Evolutionary conservation across 2,113 vertebrate species (phyloP).

Genomic region (Dermatemys mawii): DNA sequence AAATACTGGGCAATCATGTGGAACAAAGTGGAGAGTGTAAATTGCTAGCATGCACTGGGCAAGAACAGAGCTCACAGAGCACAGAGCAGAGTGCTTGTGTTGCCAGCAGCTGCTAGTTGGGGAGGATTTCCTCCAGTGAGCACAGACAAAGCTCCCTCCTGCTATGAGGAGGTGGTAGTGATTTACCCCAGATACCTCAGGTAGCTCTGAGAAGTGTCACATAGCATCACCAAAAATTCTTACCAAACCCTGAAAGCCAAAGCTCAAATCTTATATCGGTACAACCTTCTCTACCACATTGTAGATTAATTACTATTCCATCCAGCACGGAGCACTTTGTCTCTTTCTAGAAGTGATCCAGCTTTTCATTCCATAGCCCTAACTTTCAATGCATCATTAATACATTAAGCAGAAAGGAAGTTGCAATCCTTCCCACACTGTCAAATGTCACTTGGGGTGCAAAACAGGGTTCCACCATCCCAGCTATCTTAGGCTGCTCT

Average conservation of each 20-base stretch:
- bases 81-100: background rate
- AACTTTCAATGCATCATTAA: background rate
- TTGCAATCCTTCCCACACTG: background rate
- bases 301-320: background rate
- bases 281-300: accelerated
- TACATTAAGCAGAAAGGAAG: background rate
- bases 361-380: background rate
- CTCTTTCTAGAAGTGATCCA: background rate
- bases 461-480: background rate
- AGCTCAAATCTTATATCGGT: background rate
- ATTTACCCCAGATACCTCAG: background rate
- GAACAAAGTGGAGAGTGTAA: background rate
- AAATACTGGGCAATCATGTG: background rate
- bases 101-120: background rate
- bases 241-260: background rate
- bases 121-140: background rate
- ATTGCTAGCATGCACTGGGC: background rate
- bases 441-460: background rate
- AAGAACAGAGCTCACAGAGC: background rate
- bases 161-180: background rate
- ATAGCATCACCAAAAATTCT: background rate
- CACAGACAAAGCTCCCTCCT: background rate
- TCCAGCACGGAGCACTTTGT: background rate
- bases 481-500: background rate
- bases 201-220: background rate